Evolutionary conservation across 2,888 invertebrate genomes (phyloP), one percentile per base, ranked within the genome.

Genomic region (Lysandra bellargus): DNA sequence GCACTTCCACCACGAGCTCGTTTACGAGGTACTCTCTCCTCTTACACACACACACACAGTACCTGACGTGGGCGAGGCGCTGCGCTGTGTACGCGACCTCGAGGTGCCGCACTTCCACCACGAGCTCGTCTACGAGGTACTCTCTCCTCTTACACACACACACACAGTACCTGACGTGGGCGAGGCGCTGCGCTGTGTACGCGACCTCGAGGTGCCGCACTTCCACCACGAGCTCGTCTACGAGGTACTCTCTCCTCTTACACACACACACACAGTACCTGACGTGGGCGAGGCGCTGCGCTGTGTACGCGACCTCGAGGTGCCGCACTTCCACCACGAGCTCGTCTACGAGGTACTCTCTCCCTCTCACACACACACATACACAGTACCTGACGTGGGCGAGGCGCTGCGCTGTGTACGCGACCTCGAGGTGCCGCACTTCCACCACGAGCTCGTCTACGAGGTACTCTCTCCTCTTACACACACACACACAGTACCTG

Each of bases 101-200:
- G 98, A 99, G 92, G 99, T 98, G 83, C 99, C 99, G 2, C 99
- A 99, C 92, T 99, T 99, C 91, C 98, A 99, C 90, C 99, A 99
- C 89, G 99, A 99, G 91, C 95, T 99, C 57, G 98, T 99, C 40
- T 99, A 98, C 88, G 98, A 98, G 96, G 97, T 96, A 57, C 1
- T 6, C 1, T 44, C 44, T 23, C 23, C 23, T 30, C 0, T 17
- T 1, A 12, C 14, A 37, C 37, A 37, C 37, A 37, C 37, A 37
- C 37, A 37, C 37, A 37, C 37, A 37, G 37, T 37, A 37, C 2
- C 37, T 37, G 99, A 99, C 89, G 92, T 97, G 49, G 95, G 95
- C 74, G 98, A 99, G 90, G 99, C 98, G 1, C 96, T 97, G 86
- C 96, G 98, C 79, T 99, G 99, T 88, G 95, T 99, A 69, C 92